Conservation (phyloP, 2,888 invertebrate species). For the Anarsia innoxiella region DNA sequence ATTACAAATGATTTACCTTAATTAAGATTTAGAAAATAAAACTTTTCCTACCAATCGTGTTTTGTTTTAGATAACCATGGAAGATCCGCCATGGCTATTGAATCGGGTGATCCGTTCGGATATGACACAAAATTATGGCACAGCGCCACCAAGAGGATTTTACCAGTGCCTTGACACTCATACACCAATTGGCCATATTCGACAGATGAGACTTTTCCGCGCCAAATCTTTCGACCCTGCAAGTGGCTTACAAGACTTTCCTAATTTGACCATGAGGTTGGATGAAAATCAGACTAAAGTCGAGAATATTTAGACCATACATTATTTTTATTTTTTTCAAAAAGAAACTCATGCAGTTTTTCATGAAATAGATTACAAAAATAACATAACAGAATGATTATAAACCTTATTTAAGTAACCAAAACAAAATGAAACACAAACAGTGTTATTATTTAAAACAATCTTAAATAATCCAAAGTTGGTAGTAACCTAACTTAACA, state of each 20-base stretch:
- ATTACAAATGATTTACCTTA: too few species aligned
- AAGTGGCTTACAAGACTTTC: slow-evolving; percentile 52
- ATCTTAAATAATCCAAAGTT: too few species aligned
- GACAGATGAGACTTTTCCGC: slow-evolving; percentile 49
- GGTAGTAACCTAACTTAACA: too few species aligned
- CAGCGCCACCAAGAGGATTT: slow-evolving; percentile 58
- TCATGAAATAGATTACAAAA: too few species aligned
- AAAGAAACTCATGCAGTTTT: too few species aligned
- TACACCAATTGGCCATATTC: slow-evolving; percentile 62
- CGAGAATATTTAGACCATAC: slow-evolving; percentile 14
- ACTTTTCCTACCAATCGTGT: too few species aligned
- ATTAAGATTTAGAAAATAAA: too few species aligned
- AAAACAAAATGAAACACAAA: too few species aligned
- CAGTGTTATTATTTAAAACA: too few species aligned
- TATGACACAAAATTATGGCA: slow-evolving; percentile 59
- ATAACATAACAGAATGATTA: too few species aligned
- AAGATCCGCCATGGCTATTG: slow-evolving; percentile 50
- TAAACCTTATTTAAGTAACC: too few species aligned
- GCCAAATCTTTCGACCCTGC: slow-evolving; percentile 59
- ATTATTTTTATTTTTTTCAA: too few species aligned
- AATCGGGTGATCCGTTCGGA: slow-evolving; percentile 65
- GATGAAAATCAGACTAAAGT: slow-evolving; percentile 26
- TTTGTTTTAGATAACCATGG: slow-evolving; percentile 53
- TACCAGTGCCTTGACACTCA: slow-evolving; percentile 65
- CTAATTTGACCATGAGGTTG: slow-evolving; percentile 24